A percentile compares a stretch with the other conserved stretches of the same genome.
Conservation (phyloP, 2,113 vertebrate genomes). For the Peucedramus taeniatus region DNA sequence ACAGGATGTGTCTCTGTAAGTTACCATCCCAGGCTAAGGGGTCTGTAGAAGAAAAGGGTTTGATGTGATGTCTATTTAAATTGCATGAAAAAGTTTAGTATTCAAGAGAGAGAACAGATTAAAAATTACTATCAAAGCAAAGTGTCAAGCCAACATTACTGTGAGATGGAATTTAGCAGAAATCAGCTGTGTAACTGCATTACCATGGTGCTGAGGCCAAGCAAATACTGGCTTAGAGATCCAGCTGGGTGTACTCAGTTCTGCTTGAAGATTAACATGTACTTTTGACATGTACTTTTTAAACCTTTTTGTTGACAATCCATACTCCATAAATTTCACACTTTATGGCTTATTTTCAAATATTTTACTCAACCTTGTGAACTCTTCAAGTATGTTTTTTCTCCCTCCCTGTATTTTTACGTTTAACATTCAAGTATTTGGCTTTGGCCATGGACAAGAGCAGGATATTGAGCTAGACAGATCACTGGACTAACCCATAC, state of each 20-base stretch:
- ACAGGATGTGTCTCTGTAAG: neutral
- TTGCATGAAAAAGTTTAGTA: neutral
- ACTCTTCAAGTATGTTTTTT: neutral
- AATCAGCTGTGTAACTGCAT: neutral
- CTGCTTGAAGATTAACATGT: neutral
- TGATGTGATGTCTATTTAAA: neutral
- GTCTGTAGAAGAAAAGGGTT: neutral
- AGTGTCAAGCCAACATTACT: neutral
- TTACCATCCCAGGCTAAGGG: neutral
- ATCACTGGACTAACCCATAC: neutral
- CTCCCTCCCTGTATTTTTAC: neutral
- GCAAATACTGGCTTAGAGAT: slow-evolving; percentile 1
- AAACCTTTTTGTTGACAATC: neutral
- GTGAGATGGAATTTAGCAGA: neutral
- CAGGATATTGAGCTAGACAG: neutral
- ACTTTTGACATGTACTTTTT: neutral
- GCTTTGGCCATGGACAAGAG: neutral
- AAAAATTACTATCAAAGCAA: neutral
- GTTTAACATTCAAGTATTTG: neutral
- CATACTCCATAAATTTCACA: neutral
- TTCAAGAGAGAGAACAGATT: neutral
- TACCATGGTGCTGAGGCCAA: neutral
- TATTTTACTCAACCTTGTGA: neutral
- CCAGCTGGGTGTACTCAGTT: neutral
- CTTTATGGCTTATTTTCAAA: neutral